Evolutionary conservation across 2,113 vertebrate species (phyloP), one percentile per base, ranked within the genome.

Genomic region (Condylura cristata): DNA sequence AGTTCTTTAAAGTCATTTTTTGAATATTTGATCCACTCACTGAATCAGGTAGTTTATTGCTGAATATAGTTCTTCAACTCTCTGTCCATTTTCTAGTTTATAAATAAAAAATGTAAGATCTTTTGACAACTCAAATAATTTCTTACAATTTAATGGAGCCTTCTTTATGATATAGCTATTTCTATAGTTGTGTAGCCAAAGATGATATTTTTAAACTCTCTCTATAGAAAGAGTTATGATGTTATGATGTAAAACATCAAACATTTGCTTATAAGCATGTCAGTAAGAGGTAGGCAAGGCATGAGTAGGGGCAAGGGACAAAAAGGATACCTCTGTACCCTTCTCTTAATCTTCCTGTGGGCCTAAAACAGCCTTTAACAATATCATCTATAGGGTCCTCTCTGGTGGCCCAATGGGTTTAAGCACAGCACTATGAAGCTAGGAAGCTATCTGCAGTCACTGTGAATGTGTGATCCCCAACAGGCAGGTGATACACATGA

Each of bases 31-130:
- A 82, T 81, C 48, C 41, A 81, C 56, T 93, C 70, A 80, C 20
- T 95, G 91, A 95, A 81, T 76, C 37, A 4, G 66, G 28, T 66
- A 79, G 56, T 83, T 90, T 96, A 80, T 91, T 51, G 53, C 34
- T 41, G 30, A 56, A 9, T 26, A 58, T 1, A 76, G 34, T 76
- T 94, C 30, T 80, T 71, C 71, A 76, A 3, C 83, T 92, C 28
- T 61, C 34, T 87, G 58, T 11, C 39, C 11, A 26, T 75, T 88
- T 96, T 2, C 44, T 68, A 17, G 20, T 61, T 76, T 95, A 32
- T 80, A 91, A 91, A 93, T 84, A 53, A 89, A 89, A 89, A 88
- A 56, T 61, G 5, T 3, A 96, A 90, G 32, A 0, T 18, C 18
- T 79, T 88, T 90, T n/a, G 39, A 86, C 65, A 87, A 51, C 32